Conservation (phyloP, 2,113 vertebrate genomes). For the Petromus typicus region DNA sequence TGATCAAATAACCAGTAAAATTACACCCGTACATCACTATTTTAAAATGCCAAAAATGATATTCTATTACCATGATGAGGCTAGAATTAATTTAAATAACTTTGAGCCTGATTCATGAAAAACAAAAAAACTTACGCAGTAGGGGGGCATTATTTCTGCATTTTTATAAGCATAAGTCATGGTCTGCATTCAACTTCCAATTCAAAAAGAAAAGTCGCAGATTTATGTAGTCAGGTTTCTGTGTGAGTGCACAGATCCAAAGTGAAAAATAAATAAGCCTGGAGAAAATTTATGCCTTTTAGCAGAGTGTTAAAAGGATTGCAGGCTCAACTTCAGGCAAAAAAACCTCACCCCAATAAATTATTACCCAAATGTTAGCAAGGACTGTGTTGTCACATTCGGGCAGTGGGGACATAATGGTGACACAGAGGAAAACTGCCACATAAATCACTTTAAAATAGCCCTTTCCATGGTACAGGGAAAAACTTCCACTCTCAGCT, state of each 20-base stretch:
- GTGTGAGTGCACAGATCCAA: constrained; percentile 75
- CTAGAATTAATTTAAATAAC: constrained; percentile 86
- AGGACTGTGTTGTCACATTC: constrained; percentile 51
- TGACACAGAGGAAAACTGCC: constrained; percentile 62
- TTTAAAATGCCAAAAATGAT: constrained; percentile 78
- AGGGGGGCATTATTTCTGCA: constrained; percentile 80
- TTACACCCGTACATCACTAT: constrained; percentile 62
- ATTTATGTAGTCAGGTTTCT: constrained; percentile 81
- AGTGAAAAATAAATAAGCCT: constrained; percentile 77
- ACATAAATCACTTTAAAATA: constrained; percentile 68
- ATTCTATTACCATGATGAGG: constrained; percentile 81
- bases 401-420: constrained; percentile 69
- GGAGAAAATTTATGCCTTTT: constrained; percentile 16
- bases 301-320: constrained; percentile 69
- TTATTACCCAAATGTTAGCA: constrained; percentile 75
- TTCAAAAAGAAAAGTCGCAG: constrained; percentile 84
- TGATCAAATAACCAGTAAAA: constrained; percentile 76
- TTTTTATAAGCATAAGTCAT: constrained; percentile 83
- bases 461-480: not conserved
- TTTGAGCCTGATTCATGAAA: constrained; percentile 79
- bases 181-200: constrained; percentile 78
- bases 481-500: constrained; percentile 44
- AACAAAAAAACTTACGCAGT: constrained; percentile 78
- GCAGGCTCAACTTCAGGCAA: constrained; percentile 70
- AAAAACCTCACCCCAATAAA: constrained; percentile 74